Base-by-base conservation (phyloP, 2,888 invertebrate genomes). In the Ectobius pallidus region DNA sequence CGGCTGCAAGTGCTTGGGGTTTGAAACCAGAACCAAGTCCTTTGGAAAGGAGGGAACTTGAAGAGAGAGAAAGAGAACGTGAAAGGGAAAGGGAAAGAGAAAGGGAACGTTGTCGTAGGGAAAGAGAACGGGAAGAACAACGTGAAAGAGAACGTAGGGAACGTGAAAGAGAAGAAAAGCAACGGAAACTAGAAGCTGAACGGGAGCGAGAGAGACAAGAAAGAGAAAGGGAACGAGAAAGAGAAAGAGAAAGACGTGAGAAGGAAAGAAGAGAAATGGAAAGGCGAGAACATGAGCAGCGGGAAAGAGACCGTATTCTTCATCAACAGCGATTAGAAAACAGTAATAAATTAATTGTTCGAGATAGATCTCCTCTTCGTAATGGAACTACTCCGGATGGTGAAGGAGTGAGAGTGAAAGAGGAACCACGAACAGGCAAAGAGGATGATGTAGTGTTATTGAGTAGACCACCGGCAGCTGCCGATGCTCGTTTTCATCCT, bases 351-450 rank as follows among this genome's bases (percentile, higher is more conserved):
- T 78, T 80, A 7, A 77, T 79, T 3, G 78, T 81, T 22, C 81
- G 91, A 3, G 91, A 91, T 76, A 87, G 94, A 68, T 94, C 94
- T 6, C 94, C 94, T 3, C 83, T 93, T 70, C 87, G 94, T 32
- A 93, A 91, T 81, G 92, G 92, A 7, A 81, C 82, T 83, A 81
- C 71, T 72, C 7, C 78, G 79, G 11, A 79, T 78, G 69, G 80
- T 80, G 67, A 69, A 75, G 86, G 83, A 80, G 86, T 90, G 75
- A 86, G 90, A 77, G 85, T 90, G 1, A 90, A 91, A 78, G 90
- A 90, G 77, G 90, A 90, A 77, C 87, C 88, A 16, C 84, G 89
- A 39, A 76, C 55, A 14, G 76, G 77, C 65, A 78, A 79, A 71
- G 78, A 79, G 52, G 78, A 78, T 42, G 78, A 78, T n/a, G 76